These are phyloP conservation scores for Dicaeum eximium DNA, from an alignment of 2,113 vertebrate species.

Conservation along the genomic window DNA sequence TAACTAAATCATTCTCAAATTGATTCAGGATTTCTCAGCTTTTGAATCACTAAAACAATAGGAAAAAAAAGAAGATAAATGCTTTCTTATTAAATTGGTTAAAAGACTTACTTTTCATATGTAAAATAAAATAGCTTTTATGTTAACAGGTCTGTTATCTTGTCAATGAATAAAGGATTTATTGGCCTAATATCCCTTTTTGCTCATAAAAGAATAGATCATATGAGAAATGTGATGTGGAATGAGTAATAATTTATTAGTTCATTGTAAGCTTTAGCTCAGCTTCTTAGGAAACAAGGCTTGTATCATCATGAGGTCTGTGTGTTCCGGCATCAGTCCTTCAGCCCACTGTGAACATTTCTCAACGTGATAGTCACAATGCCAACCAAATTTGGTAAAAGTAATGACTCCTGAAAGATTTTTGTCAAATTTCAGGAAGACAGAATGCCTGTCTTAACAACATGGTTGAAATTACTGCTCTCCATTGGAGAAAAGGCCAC, in stretches of 20 bases:
- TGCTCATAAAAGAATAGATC: constrained; percentile 13
- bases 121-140: constrained; percentile 47
- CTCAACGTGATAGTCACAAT: neutral
- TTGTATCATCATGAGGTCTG: neutral
- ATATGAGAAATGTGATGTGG: constrained; percentile 9
- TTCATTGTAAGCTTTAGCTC: neutral
- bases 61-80: neutral
- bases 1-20: neutral
- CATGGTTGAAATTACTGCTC: neutral
- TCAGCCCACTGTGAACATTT: neutral
- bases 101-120: constrained; percentile 39
- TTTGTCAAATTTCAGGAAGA: neutral
- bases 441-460: neutral
- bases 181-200: neutral
- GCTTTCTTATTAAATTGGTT: neutral
- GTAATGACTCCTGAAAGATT: neutral
- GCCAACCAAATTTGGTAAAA: neutral
- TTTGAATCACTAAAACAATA: constrained; percentile 42
- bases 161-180: constrained; percentile 42
- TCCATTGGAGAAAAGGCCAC: neutral
- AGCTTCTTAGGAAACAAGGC: neutral
- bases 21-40: constrained; percentile 13
- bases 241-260: constrained; percentile 17
- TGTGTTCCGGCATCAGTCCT: neutral
- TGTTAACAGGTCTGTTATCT: constrained; percentile 36